Base-by-base conservation (phyloP, 2,113 vertebrate species). In the Cepphus grylle region DNA sequence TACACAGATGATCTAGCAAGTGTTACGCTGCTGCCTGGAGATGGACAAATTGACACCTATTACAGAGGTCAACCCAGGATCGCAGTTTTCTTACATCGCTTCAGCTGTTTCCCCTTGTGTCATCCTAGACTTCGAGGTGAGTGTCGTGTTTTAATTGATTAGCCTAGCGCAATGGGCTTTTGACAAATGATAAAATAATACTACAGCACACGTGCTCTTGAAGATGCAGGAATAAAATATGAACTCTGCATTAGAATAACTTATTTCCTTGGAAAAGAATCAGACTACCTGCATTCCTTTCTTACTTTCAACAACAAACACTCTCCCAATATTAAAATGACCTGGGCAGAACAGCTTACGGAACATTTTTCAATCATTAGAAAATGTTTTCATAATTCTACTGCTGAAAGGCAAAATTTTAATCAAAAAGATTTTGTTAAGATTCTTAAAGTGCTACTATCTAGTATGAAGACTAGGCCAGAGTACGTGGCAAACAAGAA, bases 111-210 rank as follows among this genome's bases (percentile, higher is more conserved):
- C 32, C 42, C 52, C 42, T 20, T 38, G 27, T 38, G 20, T 30
- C 23, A 13, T 6, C 49, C 34, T 3, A 86, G 40, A 38, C n/a
- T 21, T 18, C 0, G 1, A 59, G 12, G 25, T 18, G 16, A 25
- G 15, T 34, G 49, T 49, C 26, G 26, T 20, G 25, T 53, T 86
- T 49, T 38, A 47, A 66, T 11, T 20, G 36, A 71, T 25, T 5
- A 62, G 59, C 45, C 16, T 23, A 50, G 53, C 76, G 58, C 49
- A 73, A 27, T 1, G 23, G 53, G 18, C 62, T 56, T 67, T 18
- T 30, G 71, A 53, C 36, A 72, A 59, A 30, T 20, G 20, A 32
- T 8, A 56, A 45, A 59, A 17, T 52, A n/a, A 14, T 43, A 38
- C 63, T 19, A 11, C 12, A 52, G 50, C 6, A 12, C 34, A 71